phyloP scores from a whole-genome alignment of 2,797 vertebrate species.

The Ambastaia sidthimunki region DNA sequence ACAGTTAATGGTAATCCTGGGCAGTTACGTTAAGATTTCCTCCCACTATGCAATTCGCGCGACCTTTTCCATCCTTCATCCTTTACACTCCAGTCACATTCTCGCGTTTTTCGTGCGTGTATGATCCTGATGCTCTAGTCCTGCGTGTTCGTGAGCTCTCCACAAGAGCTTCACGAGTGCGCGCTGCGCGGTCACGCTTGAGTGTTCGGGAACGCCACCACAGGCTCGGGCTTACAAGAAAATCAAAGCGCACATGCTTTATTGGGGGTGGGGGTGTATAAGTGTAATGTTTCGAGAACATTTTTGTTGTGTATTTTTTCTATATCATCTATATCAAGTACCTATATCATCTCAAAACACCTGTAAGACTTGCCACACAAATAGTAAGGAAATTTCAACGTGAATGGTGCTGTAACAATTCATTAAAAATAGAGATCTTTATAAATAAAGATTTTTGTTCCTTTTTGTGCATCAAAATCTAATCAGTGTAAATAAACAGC shows the following conservation, averaged over 20 bases:
- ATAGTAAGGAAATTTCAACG: too few relatives aligned
- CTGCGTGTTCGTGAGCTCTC: slow-evolving; percentile 68
- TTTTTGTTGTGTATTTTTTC: neutral
- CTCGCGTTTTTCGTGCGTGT: slow-evolving; percentile 53
- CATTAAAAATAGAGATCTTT: too few relatives aligned
- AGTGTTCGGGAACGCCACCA: slow-evolving; percentile 74
- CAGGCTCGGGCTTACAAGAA: slow-evolving; percentile 81
- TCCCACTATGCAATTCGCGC: slow-evolving; percentile 61
- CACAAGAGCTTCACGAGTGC: slow-evolving; percentile 72
- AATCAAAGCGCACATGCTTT: slow-evolving; percentile 74
- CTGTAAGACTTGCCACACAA: neutral
- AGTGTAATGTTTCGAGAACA: slow-evolving; percentile 33
- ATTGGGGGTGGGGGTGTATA: slow-evolving; percentile 52
- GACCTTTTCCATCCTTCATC: slow-evolving; percentile 68
- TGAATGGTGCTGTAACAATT: too few relatives aligned
- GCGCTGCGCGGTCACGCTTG: slow-evolving; percentile 76
- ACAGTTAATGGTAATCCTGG: slow-evolving; percentile 62
- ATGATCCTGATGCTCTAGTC: slow-evolving; percentile 56
- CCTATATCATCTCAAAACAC: neutral
- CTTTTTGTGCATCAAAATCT: too few relatives aligned
- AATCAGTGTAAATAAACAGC: too few relatives aligned
- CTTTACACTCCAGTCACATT: slow-evolving; percentile 66
- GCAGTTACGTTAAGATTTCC: slow-evolving; percentile 68
- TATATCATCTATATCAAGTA: neutral
- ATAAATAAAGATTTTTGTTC: too few relatives aligned